Evolutionary conservation across 30 jellyfish, hydroid and myxozoan genomes (phyloP).

Genomic region (Clytia hemisphaerica): DNA sequence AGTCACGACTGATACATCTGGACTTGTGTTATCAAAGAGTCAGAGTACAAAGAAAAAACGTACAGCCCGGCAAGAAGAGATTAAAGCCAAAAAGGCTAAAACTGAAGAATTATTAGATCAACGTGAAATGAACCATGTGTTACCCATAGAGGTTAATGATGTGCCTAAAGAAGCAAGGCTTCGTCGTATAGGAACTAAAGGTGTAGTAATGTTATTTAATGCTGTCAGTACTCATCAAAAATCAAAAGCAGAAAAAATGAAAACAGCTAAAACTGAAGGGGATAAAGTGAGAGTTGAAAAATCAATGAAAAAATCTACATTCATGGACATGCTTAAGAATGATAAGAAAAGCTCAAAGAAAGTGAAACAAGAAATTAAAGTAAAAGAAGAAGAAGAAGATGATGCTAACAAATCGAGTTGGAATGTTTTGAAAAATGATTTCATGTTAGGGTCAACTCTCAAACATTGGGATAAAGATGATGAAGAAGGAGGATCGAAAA

Average conservation of each 20-base stretch:
- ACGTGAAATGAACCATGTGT: too few relatives aligned
- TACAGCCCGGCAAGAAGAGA: too few relatives aligned
- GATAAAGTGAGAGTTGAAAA: conserved; percentile 66
- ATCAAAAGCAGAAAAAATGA: conserved; percentile 53
- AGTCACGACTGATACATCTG: too few relatives aligned
- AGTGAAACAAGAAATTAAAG: background rate
- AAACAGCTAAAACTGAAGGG: conserved; percentile 68
- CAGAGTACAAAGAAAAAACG: too few relatives aligned
- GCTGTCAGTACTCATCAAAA: conserved; percentile 96
- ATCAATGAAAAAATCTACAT: conserved; percentile 72
- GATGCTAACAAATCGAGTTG: conserved; percentile 32
- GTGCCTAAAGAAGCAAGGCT: too few relatives aligned
- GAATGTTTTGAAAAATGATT: conserved; percentile 87
- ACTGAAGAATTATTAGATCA: too few relatives aligned
- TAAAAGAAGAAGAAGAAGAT: background rate
- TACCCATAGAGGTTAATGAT: too few relatives aligned
- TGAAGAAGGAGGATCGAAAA: too few relatives aligned
- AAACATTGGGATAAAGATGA: conserved; percentile 96
- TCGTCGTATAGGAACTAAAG: too few relatives aligned
- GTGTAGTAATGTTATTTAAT: conserved; percentile 89
- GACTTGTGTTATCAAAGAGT: too few relatives aligned
- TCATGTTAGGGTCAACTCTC: conserved; percentile 95
- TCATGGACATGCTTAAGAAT: conserved; percentile 74
- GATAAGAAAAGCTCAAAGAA: conserved; percentile 10
- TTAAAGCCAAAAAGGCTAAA: too few relatives aligned